These are phyloP conservation scores for Myopa tessellatipennis DNA, from an alignment of 2,888 invertebrate species.

Conservation along the genomic window DNA sequence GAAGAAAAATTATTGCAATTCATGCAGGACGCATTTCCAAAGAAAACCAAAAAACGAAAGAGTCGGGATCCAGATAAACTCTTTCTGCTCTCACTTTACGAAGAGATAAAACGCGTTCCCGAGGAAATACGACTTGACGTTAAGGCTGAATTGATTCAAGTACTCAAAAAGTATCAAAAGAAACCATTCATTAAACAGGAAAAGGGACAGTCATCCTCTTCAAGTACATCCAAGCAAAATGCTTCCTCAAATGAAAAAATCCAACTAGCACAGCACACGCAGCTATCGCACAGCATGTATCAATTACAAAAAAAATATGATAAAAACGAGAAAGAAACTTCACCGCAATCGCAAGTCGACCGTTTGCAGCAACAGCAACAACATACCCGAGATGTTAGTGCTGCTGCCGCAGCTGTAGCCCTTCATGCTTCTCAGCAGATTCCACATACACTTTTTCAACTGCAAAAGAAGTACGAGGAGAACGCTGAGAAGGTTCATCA, in stretches of 20 bases:
- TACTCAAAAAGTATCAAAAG: conserved; percentile 64
- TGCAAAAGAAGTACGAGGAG: conserved; percentile 59
- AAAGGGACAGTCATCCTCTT: conserved; percentile 54
- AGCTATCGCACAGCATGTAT: conserved; percentile 65
- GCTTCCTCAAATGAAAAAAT: conserved; percentile 51
- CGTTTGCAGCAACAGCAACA: conserved; percentile 56
- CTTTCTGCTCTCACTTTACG: conserved; percentile 62
- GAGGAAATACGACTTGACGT: conserved; percentile 65
- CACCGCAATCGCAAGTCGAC: conserved; percentile 62
- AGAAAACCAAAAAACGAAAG: conserved; percentile 64
- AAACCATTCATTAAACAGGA: conserved; percentile 61
- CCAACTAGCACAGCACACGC: conserved; percentile 51
- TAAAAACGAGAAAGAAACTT: conserved; percentile 62
- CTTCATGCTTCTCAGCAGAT: conserved; percentile 62
- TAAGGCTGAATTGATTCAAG: conserved; percentile 65
- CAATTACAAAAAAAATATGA: conserved; percentile 65
- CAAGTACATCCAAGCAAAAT: conserved; percentile 47
- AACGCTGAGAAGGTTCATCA: conserved; percentile 63
- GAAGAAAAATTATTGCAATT: conserved; percentile 65
- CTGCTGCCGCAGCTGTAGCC: conserved; percentile 44
- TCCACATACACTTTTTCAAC: conserved; percentile 60
- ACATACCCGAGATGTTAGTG: conserved; percentile 47
- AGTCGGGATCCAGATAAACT: conserved; percentile 65
- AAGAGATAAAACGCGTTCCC: conserved; percentile 64
- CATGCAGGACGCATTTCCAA: conserved; percentile 66